Base-by-base conservation (phyloP, 2,888 invertebrate genomes). In the Parnassius apollo region DNA sequence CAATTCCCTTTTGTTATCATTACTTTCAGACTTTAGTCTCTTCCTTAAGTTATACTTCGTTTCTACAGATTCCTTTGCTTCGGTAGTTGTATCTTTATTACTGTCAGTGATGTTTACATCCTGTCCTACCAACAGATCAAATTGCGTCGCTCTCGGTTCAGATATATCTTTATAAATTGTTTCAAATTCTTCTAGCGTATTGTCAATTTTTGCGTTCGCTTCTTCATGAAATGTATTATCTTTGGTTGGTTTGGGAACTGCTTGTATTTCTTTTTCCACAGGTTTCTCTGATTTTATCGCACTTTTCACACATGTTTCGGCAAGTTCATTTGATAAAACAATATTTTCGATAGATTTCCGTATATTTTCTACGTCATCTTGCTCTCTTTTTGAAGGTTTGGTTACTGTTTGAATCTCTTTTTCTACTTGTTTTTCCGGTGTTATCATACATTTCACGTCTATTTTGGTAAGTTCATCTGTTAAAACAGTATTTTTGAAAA, bases 151-250 rank as follows among this genome's bases (percentile, higher is more conserved):
- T 65, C 85, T 81, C 1, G 84, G 77, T n/a, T 69, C 69, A 35
- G 85, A 76, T 51, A 89, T 68, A 57, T 89, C 76, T 71, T 86
- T 88, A 67, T 80, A 90, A 45, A 91, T 82, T 25, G 85, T 85
- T 67, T 91, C 91, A 60, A 90, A 91, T 60, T 81, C 83, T 44
- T 86, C 85, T 25, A 82, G 71, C 0, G 89, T 89, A 59, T 88
- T 86, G 55, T 82, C 72, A 65, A 68, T 53, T 66, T 68, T 18
- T 64, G 49, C 9, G 64, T 66, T 64, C 68, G 66, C 58, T 70
- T 71, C 12, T 12, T 61, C 45, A 59, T 68, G 46, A 18, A 8
- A 48, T 62, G 63, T 25, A 35, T 22, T 58, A 60, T 13, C 18
- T 53, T 55, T 45, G 22, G 13, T 2, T 10, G 10, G 50, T 55